Conservation (phyloP, 2,797 vertebrate genomes). For the Oryzias sinensis region DNA sequence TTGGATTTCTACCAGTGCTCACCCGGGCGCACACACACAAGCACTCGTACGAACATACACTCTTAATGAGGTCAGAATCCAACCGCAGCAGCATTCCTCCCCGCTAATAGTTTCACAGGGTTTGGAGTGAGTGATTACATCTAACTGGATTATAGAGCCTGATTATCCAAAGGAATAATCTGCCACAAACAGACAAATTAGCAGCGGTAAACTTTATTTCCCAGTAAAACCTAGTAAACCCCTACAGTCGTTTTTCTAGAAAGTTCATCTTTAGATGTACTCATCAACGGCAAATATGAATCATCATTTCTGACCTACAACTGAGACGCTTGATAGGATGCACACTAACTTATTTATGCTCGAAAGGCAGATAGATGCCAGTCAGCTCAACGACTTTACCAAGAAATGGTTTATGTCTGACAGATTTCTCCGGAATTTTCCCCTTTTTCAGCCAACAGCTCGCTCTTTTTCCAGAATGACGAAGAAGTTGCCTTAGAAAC, state of each 20-base stretch:
- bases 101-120: constrained; percentile 71
- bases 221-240: constrained; percentile 17
- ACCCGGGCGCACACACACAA: constrained; percentile 18
- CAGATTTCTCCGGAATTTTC: constrained; percentile 28
- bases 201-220: constrained; percentile 40
- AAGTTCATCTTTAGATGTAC: constrained; percentile 27
- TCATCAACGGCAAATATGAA: constrained; percentile 20
- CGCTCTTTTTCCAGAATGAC: constrained; percentile 3
- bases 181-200: constrained; percentile 60
- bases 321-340: constrained; percentile 29
- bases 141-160: constrained; percentile 69
- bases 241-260: constrained; percentile 26
- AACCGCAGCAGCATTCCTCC: constrained; percentile 65
- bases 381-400: constrained; percentile 31
- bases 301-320: constrained; percentile 32
- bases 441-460: constrained; percentile 11
- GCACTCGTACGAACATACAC: constrained; percentile 22
- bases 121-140: constrained; percentile 73
- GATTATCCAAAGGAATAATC: constrained; percentile 70
- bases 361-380: constrained; percentile 32
- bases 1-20: constrained; percentile 62
- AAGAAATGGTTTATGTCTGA: constrained; percentile 15
- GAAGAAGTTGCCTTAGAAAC: not conserved
- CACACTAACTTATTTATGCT: constrained; percentile 14
- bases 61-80: constrained; percentile 76